A percentile compares a stretch with the other conserved stretches of the same genome.
phyloP scores from a whole-genome alignment of 2,113 vertebrate genomes.

The Neodontobutis hainanensis region DNA sequence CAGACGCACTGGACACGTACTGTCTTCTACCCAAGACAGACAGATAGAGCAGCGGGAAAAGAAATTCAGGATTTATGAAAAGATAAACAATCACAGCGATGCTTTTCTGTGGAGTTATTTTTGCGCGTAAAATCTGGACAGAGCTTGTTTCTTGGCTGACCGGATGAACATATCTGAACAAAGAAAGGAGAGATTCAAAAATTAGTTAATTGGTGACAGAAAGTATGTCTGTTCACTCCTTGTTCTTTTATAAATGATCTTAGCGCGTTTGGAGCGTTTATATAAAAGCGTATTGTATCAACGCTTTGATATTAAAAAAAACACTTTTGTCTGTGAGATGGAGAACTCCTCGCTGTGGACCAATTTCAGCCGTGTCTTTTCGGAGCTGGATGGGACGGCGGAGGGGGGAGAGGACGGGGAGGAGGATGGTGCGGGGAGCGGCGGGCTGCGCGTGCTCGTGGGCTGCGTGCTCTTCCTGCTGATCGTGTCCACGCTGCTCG shows the following conservation, averaged over 20 bases:
- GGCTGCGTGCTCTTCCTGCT: slow-evolving; percentile 80
- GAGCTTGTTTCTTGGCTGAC: background rate
- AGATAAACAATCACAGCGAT: too few relatives aligned
- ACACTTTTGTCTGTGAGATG: slow-evolving; percentile 29
- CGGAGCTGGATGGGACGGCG: slow-evolving; percentile 46
- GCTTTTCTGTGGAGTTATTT: background rate
- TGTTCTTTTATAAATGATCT: too few relatives aligned
- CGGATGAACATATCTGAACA: background rate
- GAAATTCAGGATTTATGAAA: background rate
- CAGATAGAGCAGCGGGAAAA: background rate
- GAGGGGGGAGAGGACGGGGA: slow-evolving; percentile 31
- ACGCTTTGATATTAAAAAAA: too few relatives aligned
- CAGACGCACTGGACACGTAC: background rate
- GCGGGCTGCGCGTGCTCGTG: slow-evolving; percentile 67
- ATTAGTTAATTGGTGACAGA: too few relatives aligned
- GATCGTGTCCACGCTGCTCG: slow-evolving; percentile 81
- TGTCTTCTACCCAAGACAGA: background rate
- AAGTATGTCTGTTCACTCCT: too few relatives aligned
- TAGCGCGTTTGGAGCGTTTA: too few relatives aligned
- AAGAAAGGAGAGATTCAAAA: too few relatives aligned
- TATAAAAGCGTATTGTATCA: too few relatives aligned
- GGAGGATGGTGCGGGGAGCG: slow-evolving; percentile 14
- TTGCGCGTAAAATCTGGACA: background rate
- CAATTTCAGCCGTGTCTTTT: slow-evolving; percentile 59
- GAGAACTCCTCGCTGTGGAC: slow-evolving; percentile 59